Evolutionary conservation across 2,113 vertebrate species (phyloP), one percentile per base, ranked within the genome.

Genomic region (Macquaria australasica): DNA sequence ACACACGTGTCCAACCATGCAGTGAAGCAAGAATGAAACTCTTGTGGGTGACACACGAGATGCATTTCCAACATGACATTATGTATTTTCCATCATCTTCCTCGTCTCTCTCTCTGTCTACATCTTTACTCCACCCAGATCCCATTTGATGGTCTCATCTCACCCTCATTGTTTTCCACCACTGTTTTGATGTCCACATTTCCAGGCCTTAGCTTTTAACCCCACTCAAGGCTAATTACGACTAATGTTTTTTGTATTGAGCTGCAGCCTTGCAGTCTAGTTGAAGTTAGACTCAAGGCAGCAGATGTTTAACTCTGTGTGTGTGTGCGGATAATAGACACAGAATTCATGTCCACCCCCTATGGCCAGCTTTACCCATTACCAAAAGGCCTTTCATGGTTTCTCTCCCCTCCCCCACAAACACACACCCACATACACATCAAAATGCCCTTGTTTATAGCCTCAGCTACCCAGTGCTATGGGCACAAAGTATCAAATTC

Each of bases 171-270:
- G 41, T 48, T 64, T 78, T 55, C 43, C 73, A 79, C 14, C 50
- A 73, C 15, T 74, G 67, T 59, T 80, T 66, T 82, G 77, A 75
- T 53, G 45, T 83, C 73, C 50, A 60, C 68, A 77, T 66, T 56
- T 68, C 53, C 72, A 71, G 34, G 39, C 50, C 45, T 68, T 39
- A 11, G 73, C 84, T 87, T 53, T 81, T 71, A 85, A 10, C 77
- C 66, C 84, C 84, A 84, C 82, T 82, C 75, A 69, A 66, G 66
- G 50, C 88, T 93, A 91, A 92, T 91, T 78, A 82, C 59, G 2
- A 14, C 76, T 92, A 92, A 92, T 91, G 89, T 85, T 79, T 90
- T 88, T 92, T 75, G 74, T 85, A 91, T 90, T 90, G 91, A 92
- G 72, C 73, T 82, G 80, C 63, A 75, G 76, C 73, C 87, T 59